Evolutionary conservation across 2,113 vertebrate genomes (phyloP).

Genomic region (Alligator sinensis): DNA sequence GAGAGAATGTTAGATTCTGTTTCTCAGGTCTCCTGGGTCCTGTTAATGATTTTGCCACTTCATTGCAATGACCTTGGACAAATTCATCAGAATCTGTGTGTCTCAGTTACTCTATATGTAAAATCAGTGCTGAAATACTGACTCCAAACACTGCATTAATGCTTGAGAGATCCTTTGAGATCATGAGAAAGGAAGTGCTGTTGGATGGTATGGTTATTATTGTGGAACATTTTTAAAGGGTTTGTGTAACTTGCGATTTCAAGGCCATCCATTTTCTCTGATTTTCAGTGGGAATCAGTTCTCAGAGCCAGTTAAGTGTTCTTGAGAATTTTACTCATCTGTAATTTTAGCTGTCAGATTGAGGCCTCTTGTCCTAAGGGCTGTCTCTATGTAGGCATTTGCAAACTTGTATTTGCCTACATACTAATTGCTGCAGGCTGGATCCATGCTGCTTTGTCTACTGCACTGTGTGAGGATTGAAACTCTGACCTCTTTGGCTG

Average conservation of each 20-base stretch:
- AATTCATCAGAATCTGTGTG: neutral
- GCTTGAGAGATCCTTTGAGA: too few species aligned
- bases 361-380: neutral
- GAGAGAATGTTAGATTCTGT: neutral
- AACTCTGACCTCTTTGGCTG: neutral
- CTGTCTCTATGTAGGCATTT: neutral
- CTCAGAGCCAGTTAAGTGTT: neutral
- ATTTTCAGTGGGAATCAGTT: neutral
- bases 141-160: too few species aligned
- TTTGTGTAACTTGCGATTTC: neutral
- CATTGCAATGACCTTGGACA: neutral
- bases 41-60: neutral
- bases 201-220: neutral
- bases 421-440: neutral
- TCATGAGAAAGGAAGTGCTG: neutral
- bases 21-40: neutral
- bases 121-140: neutral
- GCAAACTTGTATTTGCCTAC: neutral
- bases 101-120: neutral
- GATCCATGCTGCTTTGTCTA: neutral
- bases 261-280: neutral
- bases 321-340: too few species aligned
- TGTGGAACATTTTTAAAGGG: neutral
- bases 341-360: neutral
- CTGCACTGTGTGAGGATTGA: neutral